These are phyloP conservation scores for Drosophila paulistorum DNA, from an alignment of 1,140 invertebrate species.

Conservation along the genomic window DNA sequence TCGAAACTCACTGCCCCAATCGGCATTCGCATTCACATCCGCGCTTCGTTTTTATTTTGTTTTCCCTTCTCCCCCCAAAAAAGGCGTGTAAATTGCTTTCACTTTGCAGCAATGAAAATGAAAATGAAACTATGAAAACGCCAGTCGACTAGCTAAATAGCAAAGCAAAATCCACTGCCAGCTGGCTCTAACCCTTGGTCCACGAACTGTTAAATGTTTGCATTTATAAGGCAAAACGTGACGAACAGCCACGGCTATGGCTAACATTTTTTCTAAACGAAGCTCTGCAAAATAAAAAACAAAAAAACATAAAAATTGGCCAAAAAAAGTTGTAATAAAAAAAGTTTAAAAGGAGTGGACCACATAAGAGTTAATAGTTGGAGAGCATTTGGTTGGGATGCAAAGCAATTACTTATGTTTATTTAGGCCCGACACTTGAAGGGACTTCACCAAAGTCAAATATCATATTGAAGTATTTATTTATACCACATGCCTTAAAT, in stretches of 20 bases:
- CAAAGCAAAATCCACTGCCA: conserved; percentile 20
- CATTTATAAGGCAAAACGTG: conserved; percentile 50
- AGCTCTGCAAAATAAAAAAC: background rate
- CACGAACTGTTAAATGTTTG: conserved; percentile 44
- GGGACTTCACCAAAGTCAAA: too few relatives aligned
- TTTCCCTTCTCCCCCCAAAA: conserved; percentile 39
- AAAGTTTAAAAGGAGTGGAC: background rate
- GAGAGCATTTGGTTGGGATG: too few relatives aligned
- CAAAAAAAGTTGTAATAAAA: conserved; percentile 27
- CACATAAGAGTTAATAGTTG: too few relatives aligned
- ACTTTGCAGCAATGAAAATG: conserved; percentile 60
- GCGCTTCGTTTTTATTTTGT: conserved; percentile 64
- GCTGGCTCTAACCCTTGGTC: background rate
- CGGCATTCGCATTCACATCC: conserved; percentile 64
- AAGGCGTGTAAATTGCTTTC: conserved; percentile 75
- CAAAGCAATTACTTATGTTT: too few relatives aligned
- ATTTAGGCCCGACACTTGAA: conserved; percentile 8
- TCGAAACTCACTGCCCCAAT: conserved; percentile 26
- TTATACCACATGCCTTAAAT: too few relatives aligned
- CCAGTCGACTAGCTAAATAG: conserved; percentile 68
- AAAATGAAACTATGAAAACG: conserved; percentile 74
- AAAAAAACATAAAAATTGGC: background rate
- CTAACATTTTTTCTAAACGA: background rate
- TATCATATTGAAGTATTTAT: too few relatives aligned
- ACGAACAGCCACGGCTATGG: conserved; percentile 16